Base-by-base conservation (phyloP, 2,113 vertebrate genomes). In the Sturnira hondurensis region DNA sequence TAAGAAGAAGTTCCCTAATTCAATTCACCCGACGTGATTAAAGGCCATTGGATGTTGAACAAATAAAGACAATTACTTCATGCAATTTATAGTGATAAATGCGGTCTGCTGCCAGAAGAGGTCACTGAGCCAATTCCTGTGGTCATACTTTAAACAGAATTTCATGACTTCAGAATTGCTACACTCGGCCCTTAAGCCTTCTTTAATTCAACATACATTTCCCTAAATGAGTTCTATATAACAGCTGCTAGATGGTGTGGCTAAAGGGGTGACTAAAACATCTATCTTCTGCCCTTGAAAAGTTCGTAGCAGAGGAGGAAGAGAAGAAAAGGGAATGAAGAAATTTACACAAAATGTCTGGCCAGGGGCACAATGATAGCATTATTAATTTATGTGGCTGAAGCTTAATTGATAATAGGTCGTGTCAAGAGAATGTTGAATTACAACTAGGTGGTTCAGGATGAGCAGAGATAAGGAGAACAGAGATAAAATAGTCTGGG, bases 21-120 rank as follows among this genome's bases (percentile, higher is more conserved):
- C 17, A 91, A 33, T 93, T 96, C 14, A 88, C 47, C 50, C 93
- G 61, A 95, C 77, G 19, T 71, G 43, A 83, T 81, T 95, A 94
- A 93, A 95, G 38, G 65, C 88, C 76, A 92, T 17, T 82, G 54
- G 68, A 91, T 90, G 96, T 96, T 96, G 80, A 94, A 96, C 50
- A 96, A 96, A 91, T 93, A 96, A 81, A 82, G 61, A 86, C 80
- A 96, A 95, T 93, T 89, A 77, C 71, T 78, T 92, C 82, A 80
- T 86, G 52, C 43, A 74, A 36, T 92, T 95, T 89, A 65, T 22
- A 47, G 56, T 84, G 95, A 82, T 67, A 94, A 95, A 93, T 92
- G 50, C 82, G 16, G 80, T 83, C 96, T 97, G 33, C 61, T 92
- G n/a, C 67, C 22, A 88, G 61, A 38, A 76, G 61, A 93, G 63